A percentile compares a stretch with the other conserved stretches of the same genome.
phyloP scores from a whole-genome alignment of 2,113 vertebrate genomes.

The Athene noctua region DNA sequence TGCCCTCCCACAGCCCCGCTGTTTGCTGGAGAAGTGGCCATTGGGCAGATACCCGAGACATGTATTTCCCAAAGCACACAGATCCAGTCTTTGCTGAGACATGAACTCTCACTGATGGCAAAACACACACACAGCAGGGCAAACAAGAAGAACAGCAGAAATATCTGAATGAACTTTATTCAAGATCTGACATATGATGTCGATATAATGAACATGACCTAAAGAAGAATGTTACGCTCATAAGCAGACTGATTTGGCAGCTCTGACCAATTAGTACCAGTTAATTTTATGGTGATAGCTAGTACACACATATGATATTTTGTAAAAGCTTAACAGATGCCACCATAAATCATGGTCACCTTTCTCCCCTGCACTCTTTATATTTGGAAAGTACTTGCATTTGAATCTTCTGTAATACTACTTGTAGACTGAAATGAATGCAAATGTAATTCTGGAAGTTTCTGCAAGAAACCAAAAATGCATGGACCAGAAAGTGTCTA shows the following conservation, averaged over 20 bases:
- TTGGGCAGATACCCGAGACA: background rate
- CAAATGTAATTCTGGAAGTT: background rate
- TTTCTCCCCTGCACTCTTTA: conserved; percentile 26
- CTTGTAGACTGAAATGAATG: background rate
- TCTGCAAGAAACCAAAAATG: background rate
- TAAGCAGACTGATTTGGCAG: conserved; percentile 60
- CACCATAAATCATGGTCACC: conserved; percentile 55
- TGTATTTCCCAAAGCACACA: background rate
- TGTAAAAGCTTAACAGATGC: conserved; percentile 67
- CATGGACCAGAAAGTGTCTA: background rate
- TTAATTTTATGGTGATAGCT: conserved; percentile 67
- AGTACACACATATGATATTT: conserved; percentile 64
- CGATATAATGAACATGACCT: conserved; percentile 57
- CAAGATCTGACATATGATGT: conserved; percentile 8
- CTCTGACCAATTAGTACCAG: conserved; percentile 70
- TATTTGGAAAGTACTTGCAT: conserved; percentile 23
- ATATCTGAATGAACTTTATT: conserved; percentile 57
- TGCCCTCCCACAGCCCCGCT: background rate
- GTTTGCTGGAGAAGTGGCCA: background rate
- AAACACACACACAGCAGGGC: background rate
- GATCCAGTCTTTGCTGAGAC: background rate
- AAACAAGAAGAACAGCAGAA: conserved; percentile 17
- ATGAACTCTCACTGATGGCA: background rate
- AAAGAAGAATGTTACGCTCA: conserved; percentile 40
- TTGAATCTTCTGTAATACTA: conserved; percentile 43